Conservation (phyloP, 2,888 invertebrate species). For the Plebejus melissa region DNA sequence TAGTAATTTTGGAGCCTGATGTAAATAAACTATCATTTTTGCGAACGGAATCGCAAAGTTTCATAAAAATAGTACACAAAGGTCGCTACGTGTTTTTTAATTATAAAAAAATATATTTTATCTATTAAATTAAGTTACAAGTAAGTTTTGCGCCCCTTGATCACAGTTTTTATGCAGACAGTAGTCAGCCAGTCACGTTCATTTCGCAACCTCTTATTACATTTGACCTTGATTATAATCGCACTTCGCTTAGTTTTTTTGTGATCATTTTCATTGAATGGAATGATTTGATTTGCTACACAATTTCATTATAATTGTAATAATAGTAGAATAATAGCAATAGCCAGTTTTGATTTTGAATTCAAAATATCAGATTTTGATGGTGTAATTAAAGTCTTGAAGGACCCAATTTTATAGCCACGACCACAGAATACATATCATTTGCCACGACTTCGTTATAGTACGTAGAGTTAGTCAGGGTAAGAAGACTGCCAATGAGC, state of each 20-base stretch:
- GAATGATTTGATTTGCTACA: not conserved
- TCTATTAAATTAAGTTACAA: not conserved
- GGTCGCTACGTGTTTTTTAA: not conserved
- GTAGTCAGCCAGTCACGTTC: not conserved
- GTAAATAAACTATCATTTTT: not conserved
- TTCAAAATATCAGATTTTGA: not conserved
- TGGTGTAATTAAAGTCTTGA: not conserved
- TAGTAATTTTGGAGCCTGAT: not conserved
- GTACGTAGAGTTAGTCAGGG: no score
- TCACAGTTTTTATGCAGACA: not conserved
- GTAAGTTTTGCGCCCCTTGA: not conserved
- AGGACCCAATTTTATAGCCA: no score
- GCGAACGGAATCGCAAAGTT: not conserved
- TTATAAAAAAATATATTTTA: not conserved
- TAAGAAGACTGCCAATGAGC: no score
- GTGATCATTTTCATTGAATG: slow-evolving; percentile 10
- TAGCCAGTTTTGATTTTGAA: no score
- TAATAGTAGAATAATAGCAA: no score
- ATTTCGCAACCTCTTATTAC: slow-evolving; percentile 1
- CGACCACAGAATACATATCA: no score
- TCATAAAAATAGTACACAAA: not conserved
- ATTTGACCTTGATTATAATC: slow-evolving; percentile 3
- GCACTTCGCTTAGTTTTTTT: not conserved
- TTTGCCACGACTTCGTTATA: no score
- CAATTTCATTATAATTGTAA: not conserved